These are phyloP conservation scores for Lepidothrix coronata DNA, from an alignment of 2,113 vertebrate genomes.

Conservation along the genomic window DNA sequence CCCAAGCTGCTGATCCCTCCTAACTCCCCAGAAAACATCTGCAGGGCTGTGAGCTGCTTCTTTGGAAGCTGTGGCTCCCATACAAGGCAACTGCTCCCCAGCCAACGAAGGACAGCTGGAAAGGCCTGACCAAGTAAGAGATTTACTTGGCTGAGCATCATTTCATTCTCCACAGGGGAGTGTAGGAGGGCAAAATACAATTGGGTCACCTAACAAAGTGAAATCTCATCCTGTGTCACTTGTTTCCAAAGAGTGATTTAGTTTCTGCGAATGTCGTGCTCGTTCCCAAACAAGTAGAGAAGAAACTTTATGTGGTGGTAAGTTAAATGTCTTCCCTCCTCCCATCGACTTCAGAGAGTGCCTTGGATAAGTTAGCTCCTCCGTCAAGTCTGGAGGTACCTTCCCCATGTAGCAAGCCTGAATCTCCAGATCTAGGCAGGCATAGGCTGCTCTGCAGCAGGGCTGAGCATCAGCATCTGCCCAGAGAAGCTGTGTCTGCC, in stretches of 20 bases:
- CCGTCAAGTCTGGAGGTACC: background rate
- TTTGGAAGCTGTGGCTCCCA: constrained; percentile 28
- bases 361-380: background rate
- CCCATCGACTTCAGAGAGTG: background rate
- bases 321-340: background rate
- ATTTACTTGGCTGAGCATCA: constrained; percentile 46
- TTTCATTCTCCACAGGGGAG: background rate
- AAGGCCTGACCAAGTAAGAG: constrained; percentile 58
- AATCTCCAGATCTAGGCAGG: background rate
- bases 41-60: background rate
- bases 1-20: background rate
- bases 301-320: background rate
- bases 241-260: background rate
- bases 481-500: background rate
- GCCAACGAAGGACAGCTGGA: background rate
- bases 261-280: background rate
- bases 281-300: background rate
- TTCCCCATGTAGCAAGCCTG: background rate
- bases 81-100: constrained; percentile 37
- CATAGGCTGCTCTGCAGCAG: background rate
- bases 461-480: background rate
- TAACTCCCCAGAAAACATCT: constrained; percentile 4
- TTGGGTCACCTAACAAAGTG: background rate
- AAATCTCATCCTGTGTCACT: background rate
- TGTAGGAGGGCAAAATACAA: background rate